Conservation (phyloP, 2,797 vertebrate species). For the Sternotherus odoratus region DNA sequence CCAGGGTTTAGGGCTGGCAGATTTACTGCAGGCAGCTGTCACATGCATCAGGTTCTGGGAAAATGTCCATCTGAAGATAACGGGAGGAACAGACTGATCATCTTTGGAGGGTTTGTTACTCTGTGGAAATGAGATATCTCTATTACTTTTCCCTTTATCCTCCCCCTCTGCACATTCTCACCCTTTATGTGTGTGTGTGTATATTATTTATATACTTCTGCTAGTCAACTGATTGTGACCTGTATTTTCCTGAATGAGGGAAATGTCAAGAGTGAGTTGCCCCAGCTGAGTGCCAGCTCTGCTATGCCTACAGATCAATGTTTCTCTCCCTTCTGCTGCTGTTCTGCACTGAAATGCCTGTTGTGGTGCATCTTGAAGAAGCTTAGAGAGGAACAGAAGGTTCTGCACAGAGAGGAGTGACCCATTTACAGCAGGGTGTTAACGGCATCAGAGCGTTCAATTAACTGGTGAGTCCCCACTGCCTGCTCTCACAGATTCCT, state of each 20-base stretch:
- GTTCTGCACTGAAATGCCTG: not conserved
- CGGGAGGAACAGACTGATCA: not conserved
- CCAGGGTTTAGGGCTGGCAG: not conserved
- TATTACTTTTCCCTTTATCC: not conserved
- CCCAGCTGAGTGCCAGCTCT: not conserved
- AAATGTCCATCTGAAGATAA: not conserved
- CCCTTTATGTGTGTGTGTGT: not conserved
- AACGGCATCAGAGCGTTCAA: not conserved
- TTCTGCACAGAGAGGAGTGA: not conserved
- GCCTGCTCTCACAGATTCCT: not conserved
- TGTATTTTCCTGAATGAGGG: not conserved
- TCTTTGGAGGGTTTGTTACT: not conserved
- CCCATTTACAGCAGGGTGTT: not conserved
- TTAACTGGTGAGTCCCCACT: not conserved
- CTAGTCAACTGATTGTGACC: not conserved
- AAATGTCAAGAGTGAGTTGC: no score
- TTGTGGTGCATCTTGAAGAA: not conserved
- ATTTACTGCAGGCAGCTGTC: not conserved
- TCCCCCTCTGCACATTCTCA: not conserved
- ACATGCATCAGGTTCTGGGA: not conserved
- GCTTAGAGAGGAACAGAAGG: not conserved
- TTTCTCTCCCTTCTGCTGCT: not conserved
- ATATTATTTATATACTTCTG: accelerated
- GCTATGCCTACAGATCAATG: not conserved
- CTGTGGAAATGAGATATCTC: not conserved